Base-by-base conservation (phyloP, 1,140 invertebrate species). In the Hylaeus volcanicus region DNA sequence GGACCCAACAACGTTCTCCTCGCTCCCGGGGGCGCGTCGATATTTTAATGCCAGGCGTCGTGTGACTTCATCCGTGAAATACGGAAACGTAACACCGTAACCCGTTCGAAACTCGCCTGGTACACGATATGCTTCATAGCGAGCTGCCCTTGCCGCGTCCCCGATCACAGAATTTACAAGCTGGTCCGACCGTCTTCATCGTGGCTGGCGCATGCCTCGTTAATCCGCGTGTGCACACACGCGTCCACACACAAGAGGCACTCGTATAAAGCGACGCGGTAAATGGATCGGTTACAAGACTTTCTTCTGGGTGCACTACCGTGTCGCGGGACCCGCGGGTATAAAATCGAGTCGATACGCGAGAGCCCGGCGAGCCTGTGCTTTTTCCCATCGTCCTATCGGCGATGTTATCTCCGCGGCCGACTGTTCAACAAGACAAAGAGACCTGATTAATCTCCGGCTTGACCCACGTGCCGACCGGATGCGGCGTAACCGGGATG, bases 401-500 rank as follows among this genome's bases (percentile, higher is more conserved):
- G 78, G 43, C 78, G 73, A 80, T 80, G 55, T 75, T 80, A 80
- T 80, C 79, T 75, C 4, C 79, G 26, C 56, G 12, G 43, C 79
- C 43, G 73, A 37, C 79, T 69, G 55, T 63, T 69, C 64, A 39
- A 55, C 73, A 53, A 80, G 73, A 75, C 79, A 80, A 80, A 80
- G 72, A 80, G 79, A 69, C 73, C 79, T 74, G 73, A 80, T 80
- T 80, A 80, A 80, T 80, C 79, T 68, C 55, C 73, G 73, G 79
- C 68, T 80, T 80, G 79, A 80, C 79, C 79, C 79, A 75, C 79
- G 79, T 80, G 79, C 72, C 79, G 79, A 69, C 79, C 79, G 79
- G 79, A 80, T 74, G 73, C 79, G 72, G 73, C 79, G 79, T 80
- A 80, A 80, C 79, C 73, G 79, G 79, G 79, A 80, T 80, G 79